These are phyloP conservation scores for Serrognathus titanus DNA, from an alignment of 2,888 invertebrate species.

Conservation along the genomic window DNA sequence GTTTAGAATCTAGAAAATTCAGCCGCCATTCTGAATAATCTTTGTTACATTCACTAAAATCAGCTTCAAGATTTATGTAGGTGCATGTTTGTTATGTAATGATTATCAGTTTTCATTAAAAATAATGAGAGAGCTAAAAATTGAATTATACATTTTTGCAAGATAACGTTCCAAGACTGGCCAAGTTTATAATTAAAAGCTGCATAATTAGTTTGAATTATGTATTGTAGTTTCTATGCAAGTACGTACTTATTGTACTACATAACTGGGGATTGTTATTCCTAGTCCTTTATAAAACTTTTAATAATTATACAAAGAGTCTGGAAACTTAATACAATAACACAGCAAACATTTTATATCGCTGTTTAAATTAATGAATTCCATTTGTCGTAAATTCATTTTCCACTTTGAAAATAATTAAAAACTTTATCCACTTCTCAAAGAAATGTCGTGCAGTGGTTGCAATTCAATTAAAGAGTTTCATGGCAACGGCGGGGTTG, in stretches of 20 bases:
- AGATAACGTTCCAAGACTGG: background rate
- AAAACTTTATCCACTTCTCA: conserved; percentile 46
- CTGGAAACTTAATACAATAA: conserved; percentile 29
- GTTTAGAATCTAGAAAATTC: too few relatives aligned
- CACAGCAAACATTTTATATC: conserved; percentile 38
- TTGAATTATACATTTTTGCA: background rate
- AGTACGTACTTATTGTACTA: background rate
- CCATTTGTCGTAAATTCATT: conserved; percentile 46
- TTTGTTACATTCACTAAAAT: too few relatives aligned
- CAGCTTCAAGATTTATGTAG: too few relatives aligned
- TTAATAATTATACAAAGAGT: conserved; percentile 29
- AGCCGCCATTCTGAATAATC: too few relatives aligned
- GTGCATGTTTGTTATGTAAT: too few relatives aligned
- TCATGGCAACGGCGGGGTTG: conserved; percentile 24
- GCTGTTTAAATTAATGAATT: conserved; percentile 42
- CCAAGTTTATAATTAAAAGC: background rate
- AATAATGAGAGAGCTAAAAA: background rate
- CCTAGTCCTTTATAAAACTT: conserved; percentile 27
- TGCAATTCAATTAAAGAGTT: conserved; percentile 49
- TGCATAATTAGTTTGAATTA: background rate
- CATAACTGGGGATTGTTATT: conserved; percentile 21
- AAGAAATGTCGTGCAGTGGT: conserved; percentile 47
- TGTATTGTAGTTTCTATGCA: background rate
- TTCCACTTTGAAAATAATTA: conserved; percentile 48
- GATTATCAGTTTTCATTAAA: too few relatives aligned